Conservation (phyloP, 2,888 invertebrate genomes). For the Megalurothrips usitatus region DNA sequence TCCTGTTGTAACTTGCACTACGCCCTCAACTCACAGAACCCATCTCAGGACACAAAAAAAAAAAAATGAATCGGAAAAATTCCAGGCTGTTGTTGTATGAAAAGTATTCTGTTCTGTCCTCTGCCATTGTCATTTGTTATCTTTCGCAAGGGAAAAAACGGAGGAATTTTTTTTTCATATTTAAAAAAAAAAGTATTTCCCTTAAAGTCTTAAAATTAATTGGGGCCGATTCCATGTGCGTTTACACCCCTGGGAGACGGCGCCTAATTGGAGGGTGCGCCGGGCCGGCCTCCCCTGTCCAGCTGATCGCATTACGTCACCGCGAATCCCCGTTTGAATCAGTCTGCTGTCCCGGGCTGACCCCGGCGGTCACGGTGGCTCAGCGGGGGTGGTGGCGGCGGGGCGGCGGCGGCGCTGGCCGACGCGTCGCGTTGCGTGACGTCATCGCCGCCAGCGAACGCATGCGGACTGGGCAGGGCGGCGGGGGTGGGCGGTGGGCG, state of each 20-base stretch:
- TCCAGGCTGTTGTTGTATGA: no score
- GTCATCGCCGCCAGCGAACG: background rate
- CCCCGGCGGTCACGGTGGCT: background rate
- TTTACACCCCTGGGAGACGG: background rate
- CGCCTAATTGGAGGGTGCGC: background rate
- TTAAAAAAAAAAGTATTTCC: no score
- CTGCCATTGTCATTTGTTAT: no score
- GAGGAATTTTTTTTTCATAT: background rate
- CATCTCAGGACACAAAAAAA: no score
- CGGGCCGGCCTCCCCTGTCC: background rate
- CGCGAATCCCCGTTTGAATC: background rate
- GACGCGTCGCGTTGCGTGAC: background rate
- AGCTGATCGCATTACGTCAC: slow-evolving; percentile 10
- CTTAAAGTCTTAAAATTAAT: no score
- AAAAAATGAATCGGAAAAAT: no score
- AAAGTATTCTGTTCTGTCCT: no score
- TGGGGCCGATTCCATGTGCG: background rate
- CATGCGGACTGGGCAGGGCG: background rate
- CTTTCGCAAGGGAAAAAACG: no score
- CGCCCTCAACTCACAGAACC: no score
- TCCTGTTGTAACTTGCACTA: no score
- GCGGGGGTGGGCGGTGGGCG: background rate
- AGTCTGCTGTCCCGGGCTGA: slow-evolving; percentile 8
- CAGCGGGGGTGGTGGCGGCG: background rate
- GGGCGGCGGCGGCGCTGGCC: background rate